A percentile compares a stretch with the other conserved stretches of the same genome.
Evolutionary conservation across 2,797 vertebrate genomes (phyloP).

Genomic region (Chanos chanos): DNA sequence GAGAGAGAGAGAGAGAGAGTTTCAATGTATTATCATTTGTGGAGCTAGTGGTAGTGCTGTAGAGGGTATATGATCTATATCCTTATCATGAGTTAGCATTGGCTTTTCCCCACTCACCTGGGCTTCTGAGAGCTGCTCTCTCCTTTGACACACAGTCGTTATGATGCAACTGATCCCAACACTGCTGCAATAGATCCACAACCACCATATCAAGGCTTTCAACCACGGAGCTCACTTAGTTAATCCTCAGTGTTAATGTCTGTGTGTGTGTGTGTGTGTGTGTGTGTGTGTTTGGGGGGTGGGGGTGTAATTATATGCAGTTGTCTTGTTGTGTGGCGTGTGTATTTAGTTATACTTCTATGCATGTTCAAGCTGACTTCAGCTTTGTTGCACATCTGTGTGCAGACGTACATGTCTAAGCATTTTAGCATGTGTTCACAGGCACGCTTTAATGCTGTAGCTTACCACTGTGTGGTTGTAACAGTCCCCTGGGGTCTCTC

Average conservation of each 20-base stretch:
- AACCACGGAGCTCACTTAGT: not conserved
- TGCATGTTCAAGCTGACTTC: not conserved
- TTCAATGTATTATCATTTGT: too few species aligned
- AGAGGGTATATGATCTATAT: too few species aligned
- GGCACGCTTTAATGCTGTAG: not conserved
- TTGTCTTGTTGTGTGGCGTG: too few species aligned
- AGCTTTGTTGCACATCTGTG: not conserved
- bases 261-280: not conserved
- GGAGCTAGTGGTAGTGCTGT: too few species aligned
- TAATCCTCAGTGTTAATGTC: not conserved
- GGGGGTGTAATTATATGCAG: too few species aligned
- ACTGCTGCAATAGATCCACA: conserved; percentile 23
- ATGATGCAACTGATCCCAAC: conserved; percentile 31
- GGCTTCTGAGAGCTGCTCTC: not conserved
- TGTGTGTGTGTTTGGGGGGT: not conserved
- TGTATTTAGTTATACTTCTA: not conserved
- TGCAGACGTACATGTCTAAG: not conserved
- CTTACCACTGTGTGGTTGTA: not conserved
- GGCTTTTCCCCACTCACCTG: not conserved
- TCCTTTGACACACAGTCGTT: conserved; percentile 19
- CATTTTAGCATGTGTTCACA: not conserved
- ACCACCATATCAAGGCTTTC: conserved; percentile 3
- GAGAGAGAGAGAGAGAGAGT: too few species aligned
- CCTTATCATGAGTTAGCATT: too few species aligned
- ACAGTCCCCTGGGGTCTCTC: not conserved